Evolutionary conservation across 2,888 invertebrate genomes (phyloP), one percentile per base, ranked within the genome.

Genomic region (Lepidochitona cinerea): DNA sequence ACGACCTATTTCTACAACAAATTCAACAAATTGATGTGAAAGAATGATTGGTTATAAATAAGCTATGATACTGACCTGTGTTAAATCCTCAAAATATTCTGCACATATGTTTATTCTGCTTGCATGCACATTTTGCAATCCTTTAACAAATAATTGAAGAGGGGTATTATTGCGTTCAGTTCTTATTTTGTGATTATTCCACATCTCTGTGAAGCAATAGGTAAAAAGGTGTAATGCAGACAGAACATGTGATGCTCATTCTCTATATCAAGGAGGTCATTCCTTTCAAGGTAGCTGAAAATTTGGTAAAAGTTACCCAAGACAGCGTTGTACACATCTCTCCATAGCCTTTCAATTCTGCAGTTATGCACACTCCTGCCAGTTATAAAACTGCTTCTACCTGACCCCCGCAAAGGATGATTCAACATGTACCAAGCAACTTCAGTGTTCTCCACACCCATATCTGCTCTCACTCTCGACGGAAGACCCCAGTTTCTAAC

Each of bases 391-490:
- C 70, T 52, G 4, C 72, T 53, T n/a, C 49, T 14, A 23, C 65
- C 65, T 12, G 66, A 26, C 23, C 72, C 72, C 67, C 66, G 66
- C 18, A 26, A 12, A 52, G 71, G 65, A 32, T 71, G 72, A 6
- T 36, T 32, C 5, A 78, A 35, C 79, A 79, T 80, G 70, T 64
- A 75, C 32, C 73, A 52, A 32, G 78, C 77, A 14, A 80, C 78
- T 29, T 53, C 26, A 14, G 72, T 59, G 74, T 79, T 80, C 53
- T 80, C 80, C 12, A 76, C 77, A 26, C 79, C 80, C 59, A 77
- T 77, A 53, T 79, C 80, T 9, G 75, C 76, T 12, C 78, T 29
- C 14, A 79, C 79, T 52, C 77, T 67, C 26, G 52, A 33, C 32
- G 78, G 80, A 23, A 78, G 23, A 41, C 77, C 77, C 76, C 64